These are phyloP conservation scores for Triplophysa tibetana DNA, from an alignment of 2,113 vertebrate species.

Conservation along the genomic window DNA sequence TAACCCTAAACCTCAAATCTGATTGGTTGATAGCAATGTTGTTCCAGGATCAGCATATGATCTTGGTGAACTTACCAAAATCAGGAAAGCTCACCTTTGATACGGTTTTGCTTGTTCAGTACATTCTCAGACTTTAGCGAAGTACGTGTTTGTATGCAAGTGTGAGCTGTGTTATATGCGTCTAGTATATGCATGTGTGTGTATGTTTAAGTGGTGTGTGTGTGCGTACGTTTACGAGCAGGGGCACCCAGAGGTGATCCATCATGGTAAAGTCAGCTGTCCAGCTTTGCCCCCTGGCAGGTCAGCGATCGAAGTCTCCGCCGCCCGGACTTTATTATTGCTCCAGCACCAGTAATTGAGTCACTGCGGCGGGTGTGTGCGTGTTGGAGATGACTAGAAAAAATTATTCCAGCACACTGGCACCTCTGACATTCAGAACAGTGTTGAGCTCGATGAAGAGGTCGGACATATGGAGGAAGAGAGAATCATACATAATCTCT, in stretches of 20 bases:
- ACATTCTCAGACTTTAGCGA: conserved; percentile 15
- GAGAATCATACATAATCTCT: conserved; percentile 20
- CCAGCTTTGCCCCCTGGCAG: conserved; percentile 73
- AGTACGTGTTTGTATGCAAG: background rate
- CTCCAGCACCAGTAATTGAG: conserved; percentile 83
- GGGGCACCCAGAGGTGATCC: conserved; percentile 73
- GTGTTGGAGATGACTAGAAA: conserved; percentile 57
- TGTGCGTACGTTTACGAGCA: conserved; percentile 35
- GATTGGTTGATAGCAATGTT: too few species aligned
- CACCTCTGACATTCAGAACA: conserved; percentile 54
- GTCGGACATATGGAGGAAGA: conserved; percentile 44
- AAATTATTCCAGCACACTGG: conserved; percentile 65
- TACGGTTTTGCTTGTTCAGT: background rate
- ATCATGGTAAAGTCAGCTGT: conserved; percentile 81
- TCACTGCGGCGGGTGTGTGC: conserved; percentile 54
- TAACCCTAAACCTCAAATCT: too few species aligned
- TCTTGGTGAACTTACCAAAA: conserved; percentile 63
- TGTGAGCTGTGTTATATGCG: background rate
- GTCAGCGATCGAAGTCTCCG: conserved; percentile 78
- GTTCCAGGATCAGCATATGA: too few species aligned
- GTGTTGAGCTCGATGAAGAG: conserved; percentile 51
- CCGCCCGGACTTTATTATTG: conserved; percentile 83
- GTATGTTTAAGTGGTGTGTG: conserved; percentile 44
- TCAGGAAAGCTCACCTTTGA: background rate
- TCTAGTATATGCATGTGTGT: conserved; percentile 20